Evolutionary conservation across 1,140 invertebrate species (phyloP).

Genomic region (Nomia melanderi): DNA sequence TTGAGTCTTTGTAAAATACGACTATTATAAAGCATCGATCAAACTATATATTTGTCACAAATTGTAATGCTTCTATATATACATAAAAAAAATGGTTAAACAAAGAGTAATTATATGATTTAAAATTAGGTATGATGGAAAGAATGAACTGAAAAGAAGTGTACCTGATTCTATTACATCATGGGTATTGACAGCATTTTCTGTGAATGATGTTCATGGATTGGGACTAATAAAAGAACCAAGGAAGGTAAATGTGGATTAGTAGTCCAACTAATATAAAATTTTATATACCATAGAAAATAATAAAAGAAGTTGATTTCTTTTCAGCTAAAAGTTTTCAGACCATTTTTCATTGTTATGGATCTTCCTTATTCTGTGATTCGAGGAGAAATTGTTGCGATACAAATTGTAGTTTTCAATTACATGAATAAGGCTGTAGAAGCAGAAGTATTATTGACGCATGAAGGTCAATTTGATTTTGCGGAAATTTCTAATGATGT

Average conservation of each 20-base stretch:
- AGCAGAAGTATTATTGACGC: constrained; percentile 92
- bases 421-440: constrained; percentile 90
- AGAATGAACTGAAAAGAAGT: constrained; percentile 80
- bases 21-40: not conserved
- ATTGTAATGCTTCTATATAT: not conserved
- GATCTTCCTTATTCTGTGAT: constrained; percentile 95
- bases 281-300: not conserved
- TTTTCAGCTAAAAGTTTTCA: constrained; percentile 89
- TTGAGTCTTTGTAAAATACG: not conserved
- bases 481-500: constrained; percentile 87
- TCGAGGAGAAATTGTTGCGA: constrained; percentile 93
- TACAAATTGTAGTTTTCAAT: constrained; percentile 96
- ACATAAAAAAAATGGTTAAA: not conserved
- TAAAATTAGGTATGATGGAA: constrained; percentile 80
- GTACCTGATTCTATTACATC: constrained; percentile 95
- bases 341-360: constrained; percentile 92
- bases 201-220: constrained; percentile 91
- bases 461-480: constrained; percentile 92
- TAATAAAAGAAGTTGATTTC: constrained; percentile 21
- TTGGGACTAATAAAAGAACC: constrained; percentile 89
- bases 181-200: constrained; percentile 96
- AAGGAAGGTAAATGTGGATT: constrained; percentile 82
- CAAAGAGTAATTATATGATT: constrained; percentile 15
- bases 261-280: not conserved
- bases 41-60: not conserved